A percentile compares a stretch with the other conserved stretches of the same genome.
phyloP scores from a whole-genome alignment of 2,888 invertebrate species.

The Tromatobia lineatoria region DNA sequence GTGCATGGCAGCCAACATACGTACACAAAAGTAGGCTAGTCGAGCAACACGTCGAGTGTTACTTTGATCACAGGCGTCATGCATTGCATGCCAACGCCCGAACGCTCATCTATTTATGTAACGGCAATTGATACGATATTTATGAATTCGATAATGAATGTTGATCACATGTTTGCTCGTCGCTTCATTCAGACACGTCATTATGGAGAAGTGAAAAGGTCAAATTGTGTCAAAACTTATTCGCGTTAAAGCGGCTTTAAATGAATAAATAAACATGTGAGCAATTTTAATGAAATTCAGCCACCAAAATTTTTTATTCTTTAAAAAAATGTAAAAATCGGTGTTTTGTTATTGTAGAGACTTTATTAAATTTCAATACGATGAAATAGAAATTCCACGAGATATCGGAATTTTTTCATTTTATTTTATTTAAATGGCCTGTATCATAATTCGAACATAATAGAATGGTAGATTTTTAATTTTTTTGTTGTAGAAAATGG shows the following conservation, averaged over 20 bases:
- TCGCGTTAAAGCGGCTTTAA: background rate
- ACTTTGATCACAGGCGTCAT: conserved; percentile 7
- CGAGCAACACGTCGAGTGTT: conserved; percentile 24
- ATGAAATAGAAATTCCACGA: no score
- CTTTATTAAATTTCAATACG: no score
- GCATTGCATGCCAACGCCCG: no score
- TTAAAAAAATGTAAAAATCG: no score
- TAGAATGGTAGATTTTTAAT: no score
- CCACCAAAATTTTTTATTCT: no score
- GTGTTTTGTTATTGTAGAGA: no score
- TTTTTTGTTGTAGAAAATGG: no score
- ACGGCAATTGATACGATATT: background rate
- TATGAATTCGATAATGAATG: background rate
- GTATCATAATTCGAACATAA: no score
- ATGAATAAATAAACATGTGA: background rate
- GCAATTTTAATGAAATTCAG: background rate
- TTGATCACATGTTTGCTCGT: background rate
- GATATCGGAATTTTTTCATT: no score
- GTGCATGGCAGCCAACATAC: conserved; percentile 5
- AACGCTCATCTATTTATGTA: background rate
- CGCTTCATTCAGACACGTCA: background rate
- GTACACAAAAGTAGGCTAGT: background rate
- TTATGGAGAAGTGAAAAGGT: background rate
- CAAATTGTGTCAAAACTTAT: background rate
- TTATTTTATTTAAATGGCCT: no score